Conservation (phyloP, 2,113 vertebrate species). For the Empidonax alnorum region DNA sequence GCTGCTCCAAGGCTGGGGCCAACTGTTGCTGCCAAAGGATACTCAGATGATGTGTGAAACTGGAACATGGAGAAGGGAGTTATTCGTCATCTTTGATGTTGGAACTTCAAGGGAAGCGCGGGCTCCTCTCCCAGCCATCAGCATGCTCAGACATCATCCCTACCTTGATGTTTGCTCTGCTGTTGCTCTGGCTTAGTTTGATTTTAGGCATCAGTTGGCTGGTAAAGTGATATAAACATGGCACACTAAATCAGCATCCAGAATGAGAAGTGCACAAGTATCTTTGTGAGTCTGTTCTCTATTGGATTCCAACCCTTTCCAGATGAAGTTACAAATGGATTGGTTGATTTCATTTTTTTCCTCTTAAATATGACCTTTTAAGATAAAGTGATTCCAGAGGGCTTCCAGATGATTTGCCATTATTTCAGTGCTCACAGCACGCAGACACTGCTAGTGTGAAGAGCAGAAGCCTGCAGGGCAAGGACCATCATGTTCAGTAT, state of each 20-base stretch:
- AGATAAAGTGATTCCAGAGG: slow-evolving; percentile 49
- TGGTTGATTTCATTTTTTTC: not conserved
- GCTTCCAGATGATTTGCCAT: slow-evolving; percentile 35
- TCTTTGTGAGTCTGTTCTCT: slow-evolving; percentile 22
- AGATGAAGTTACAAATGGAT: slow-evolving; percentile 50
- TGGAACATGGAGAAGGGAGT: not conserved
- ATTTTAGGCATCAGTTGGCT: not conserved
- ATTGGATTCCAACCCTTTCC: slow-evolving; percentile 2
- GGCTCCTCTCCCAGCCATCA: slow-evolving; percentile 11
- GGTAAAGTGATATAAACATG: not conserved
- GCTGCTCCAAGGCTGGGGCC: slow-evolving; percentile 19
- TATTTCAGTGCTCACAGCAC: not conserved
- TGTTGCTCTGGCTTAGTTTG: not conserved
- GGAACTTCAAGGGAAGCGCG: not conserved
- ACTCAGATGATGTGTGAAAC: slow-evolving; percentile 12
- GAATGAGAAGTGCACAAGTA: not conserved
- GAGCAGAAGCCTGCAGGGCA: not conserved
- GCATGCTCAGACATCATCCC: not conserved
- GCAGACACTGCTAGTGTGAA: not conserved
- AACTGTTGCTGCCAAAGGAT: slow-evolving; percentile 43
- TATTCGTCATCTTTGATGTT: slow-evolving; percentile 37
- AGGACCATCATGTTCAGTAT: not conserved
- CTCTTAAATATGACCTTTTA: not conserved
- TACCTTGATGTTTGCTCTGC: slow-evolving; percentile 46
- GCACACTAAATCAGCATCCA: not conserved